Conservation (phyloP, 2,888 invertebrate genomes). For the Protophormia terraenovae region DNA sequence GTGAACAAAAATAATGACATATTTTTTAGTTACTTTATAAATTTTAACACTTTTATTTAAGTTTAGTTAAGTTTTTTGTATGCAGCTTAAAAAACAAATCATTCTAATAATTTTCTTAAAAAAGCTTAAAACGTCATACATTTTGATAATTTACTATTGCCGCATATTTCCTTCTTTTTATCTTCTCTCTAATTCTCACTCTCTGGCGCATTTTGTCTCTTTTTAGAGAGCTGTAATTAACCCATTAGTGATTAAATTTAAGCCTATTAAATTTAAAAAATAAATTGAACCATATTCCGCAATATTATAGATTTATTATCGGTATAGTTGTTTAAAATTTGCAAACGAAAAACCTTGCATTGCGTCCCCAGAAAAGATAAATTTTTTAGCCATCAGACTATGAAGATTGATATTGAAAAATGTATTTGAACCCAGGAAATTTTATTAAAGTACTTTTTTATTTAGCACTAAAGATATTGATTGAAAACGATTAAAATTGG, state of each 20-base stretch:
- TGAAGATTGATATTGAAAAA: too few relatives aligned
- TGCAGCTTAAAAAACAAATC: neutral
- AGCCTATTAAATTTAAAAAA: neutral
- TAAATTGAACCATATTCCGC: too few relatives aligned
- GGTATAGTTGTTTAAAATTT: too few relatives aligned
- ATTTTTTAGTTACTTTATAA: neutral
- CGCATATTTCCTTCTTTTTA: slow-evolving; percentile 14
- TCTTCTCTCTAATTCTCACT: slow-evolving; percentile 13
- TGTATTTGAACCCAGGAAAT: too few relatives aligned
- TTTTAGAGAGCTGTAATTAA: slow-evolving; percentile 25
- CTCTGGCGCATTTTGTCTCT: neutral
- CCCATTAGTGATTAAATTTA: neutral
- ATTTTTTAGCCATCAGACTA: too few relatives aligned
- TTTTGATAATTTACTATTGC: slow-evolving; percentile 18
- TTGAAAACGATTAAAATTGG: too few relatives aligned
- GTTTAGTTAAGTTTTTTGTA: neutral
- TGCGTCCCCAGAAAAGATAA: too few relatives aligned
- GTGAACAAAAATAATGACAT: neutral
- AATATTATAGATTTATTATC: too few relatives aligned
- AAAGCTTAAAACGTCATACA: slow-evolving; percentile 23
- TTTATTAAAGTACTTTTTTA: too few relatives aligned
- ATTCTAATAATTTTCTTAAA: neutral
- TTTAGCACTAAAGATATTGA: too few relatives aligned
- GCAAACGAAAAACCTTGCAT: too few relatives aligned
- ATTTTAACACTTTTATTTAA: neutral